These are phyloP conservation scores for Seriola aureovittata DNA, from an alignment of 2,113 vertebrate species.

Conservation along the genomic window DNA sequence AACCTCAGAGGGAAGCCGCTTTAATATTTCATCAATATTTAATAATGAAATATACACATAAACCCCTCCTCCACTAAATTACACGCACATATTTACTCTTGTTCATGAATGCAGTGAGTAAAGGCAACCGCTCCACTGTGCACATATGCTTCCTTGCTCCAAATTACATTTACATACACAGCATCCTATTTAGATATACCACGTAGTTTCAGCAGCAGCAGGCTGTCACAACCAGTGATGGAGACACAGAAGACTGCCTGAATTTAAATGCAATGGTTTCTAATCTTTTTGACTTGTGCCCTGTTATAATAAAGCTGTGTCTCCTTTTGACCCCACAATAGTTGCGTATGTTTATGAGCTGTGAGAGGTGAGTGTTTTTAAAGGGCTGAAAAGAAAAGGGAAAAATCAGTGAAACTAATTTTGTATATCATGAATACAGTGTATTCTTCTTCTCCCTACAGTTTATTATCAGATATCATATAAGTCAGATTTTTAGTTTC, in stretches of 20 bases:
- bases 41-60: constrained; percentile 13
- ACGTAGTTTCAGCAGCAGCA: neutral
- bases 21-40: constrained; percentile 40
- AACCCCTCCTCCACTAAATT: neutral
- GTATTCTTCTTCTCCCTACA: too few species aligned
- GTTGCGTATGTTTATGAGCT: too few species aligned
- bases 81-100: neutral
- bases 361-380: too few species aligned
- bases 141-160: neutral
- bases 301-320: too few species aligned
- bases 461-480: neutral
- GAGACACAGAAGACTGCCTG: neutral
- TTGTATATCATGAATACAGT: too few species aligned
- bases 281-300: neutral
- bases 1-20: constrained; percentile 15
- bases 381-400: neutral
- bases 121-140: neutral
- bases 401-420: neutral
- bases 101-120: neutral
- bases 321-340: too few species aligned
- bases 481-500: neutral
- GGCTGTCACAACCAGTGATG: neutral
- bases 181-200: neutral
- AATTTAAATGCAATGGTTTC: neutral
- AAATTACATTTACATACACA: neutral